phyloP scores from a whole-genome alignment of 92 coral and sea anemone genomes.

The Heliopora coerulea region DNA sequence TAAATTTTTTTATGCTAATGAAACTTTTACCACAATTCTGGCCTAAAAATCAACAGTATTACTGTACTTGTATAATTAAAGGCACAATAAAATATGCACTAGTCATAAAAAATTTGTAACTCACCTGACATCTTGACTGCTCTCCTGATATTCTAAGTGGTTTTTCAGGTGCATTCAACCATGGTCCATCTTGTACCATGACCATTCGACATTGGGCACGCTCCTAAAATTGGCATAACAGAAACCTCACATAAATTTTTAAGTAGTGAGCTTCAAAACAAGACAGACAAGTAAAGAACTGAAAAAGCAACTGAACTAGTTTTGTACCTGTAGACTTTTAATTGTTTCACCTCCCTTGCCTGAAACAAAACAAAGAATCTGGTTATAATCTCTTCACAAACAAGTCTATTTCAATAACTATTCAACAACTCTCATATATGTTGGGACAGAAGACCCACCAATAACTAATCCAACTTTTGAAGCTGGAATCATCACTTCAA shows the following conservation, averaged over 20 bases:
- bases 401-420: too few relatives aligned
- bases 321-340: conserved; percentile 80
- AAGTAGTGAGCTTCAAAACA: neutral
- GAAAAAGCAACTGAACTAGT: neutral
- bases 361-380: conserved; percentile 35
- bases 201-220: conserved; percentile 99
- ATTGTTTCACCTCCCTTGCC: conserved; percentile 99
- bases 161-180: conserved; percentile 86
- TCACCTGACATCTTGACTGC: conserved; percentile 71
- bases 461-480: conserved; percentile 97
- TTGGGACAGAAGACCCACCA: conserved; percentile 46
- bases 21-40: too few relatives aligned
- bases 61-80: too few relatives aligned
- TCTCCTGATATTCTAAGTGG: conserved; percentile 98
- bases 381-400: too few relatives aligned
- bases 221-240: conserved; percentile 53
- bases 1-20: too few relatives aligned
- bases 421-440: too few relatives aligned
- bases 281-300: neutral
- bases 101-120: neutral
- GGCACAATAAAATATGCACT: too few relatives aligned
- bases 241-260: neutral
- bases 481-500: conserved; percentile 98
- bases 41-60: too few relatives aligned
- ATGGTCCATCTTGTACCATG: conserved; percentile 98